These are phyloP conservation scores for Microcebus lehilahytsara DNA, from an alignment of 2,113 vertebrate species.

Conservation along the genomic window DNA sequence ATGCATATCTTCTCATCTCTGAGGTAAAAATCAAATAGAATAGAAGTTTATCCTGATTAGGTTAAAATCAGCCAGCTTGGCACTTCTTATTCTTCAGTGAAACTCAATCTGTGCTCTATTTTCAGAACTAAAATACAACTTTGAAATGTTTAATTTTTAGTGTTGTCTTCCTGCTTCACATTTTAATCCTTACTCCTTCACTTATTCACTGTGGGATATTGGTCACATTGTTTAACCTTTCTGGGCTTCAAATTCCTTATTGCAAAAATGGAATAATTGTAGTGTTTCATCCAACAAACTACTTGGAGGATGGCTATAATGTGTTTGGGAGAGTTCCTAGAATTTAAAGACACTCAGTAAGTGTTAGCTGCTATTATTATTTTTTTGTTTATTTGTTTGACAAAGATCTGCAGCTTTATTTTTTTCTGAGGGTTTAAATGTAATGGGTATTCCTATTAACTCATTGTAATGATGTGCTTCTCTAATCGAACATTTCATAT, in stretches of 20 bases:
- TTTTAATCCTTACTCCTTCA: not conserved
- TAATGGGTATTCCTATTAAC: conserved; percentile 14
- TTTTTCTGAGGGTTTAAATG: conserved; percentile 8
- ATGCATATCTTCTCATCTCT: not conserved
- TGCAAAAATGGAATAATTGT: not conserved
- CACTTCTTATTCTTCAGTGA: not conserved
- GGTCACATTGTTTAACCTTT: not conserved
- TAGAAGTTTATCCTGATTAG: not conserved
- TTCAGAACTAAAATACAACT: not conserved
- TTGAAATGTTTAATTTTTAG: not conserved
- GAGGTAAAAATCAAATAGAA: conserved; percentile 27
- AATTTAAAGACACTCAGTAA: not conserved
- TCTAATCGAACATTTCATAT: not conserved
- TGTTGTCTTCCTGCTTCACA: not conserved
- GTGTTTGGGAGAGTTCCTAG: not conserved
- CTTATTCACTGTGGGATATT: not conserved
- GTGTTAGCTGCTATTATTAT: not conserved
- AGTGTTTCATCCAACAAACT: not conserved
- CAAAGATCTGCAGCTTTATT: conserved; percentile 34
- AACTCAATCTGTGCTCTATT: not conserved
- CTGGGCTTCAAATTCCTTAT: not conserved
- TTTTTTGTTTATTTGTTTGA: not conserved
- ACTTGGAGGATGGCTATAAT: not conserved
- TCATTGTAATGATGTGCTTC: conserved; percentile 2
- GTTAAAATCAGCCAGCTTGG: not conserved